Evolutionary conservation across 1,140 invertebrate species (phyloP), one percentile per base, ranked within the genome.

Genomic region (Agrilus planipennis): DNA sequence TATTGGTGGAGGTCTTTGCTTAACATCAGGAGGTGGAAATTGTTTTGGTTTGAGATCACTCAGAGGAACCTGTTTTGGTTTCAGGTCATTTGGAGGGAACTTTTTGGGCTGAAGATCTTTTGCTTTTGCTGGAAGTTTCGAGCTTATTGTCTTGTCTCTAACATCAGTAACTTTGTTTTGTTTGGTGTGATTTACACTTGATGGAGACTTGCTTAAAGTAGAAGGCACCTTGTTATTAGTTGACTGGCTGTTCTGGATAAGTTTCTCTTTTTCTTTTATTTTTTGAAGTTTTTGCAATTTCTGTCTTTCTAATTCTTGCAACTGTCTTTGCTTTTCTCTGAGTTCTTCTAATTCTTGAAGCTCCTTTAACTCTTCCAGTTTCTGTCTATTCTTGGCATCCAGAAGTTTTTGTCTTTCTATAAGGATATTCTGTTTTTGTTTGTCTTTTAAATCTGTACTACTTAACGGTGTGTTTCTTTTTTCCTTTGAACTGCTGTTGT

Each of bases 11-110:
- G 54, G 44, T 47, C 59, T 62, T 40, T 46, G 55, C 29, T 54
- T 68, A 7, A 58, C 54, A 62, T 51, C 55, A 54, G 58, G 50
- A 3, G 70, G 69, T 20, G 73, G 70, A 46, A 69, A 71, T 42
- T 70, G 65, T 41, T 61, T 68, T 6, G 61, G 46, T 42, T 54
- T 56, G 9, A 68, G 43, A 57, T 71, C 70, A 12, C 50, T 22
- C 5, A 67, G 64, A 35, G 67, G 63, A 36, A 67, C 64, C 35
- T 68, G 62, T 50, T 62, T 57, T 4, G 55, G 41, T 34, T 62
- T 65, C 11, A 62, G 39, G 51, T 69, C 64, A 7, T 45, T 40
- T 18, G 65, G 61, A 15, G 62, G 61, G 48, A 67, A 67, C 47
- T 65, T 56, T 48, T 62, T 58, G 2, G 55, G 35, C 38, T 39